Base-by-base conservation (phyloP, 2,113 vertebrate species). In the Corythoichthys haematopterus region DNA sequence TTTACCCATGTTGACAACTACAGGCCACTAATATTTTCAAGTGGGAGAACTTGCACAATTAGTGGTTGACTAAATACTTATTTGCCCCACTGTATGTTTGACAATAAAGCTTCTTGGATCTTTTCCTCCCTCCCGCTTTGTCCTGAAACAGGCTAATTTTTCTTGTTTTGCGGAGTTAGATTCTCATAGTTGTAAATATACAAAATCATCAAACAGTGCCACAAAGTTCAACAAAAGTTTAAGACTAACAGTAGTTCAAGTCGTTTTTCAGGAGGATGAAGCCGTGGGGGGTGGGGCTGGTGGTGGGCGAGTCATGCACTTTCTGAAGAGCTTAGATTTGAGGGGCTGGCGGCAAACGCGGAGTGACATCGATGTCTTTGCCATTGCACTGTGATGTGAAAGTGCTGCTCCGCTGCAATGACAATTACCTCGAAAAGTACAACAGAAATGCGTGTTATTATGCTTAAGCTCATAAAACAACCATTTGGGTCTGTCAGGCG, bases 391-490 rank as follows among this genome's bases (percentile, higher is more conserved):
- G 59, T 20, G 50, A 65, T 65, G 16, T 40, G 36, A 67, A 52
- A 51, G 16, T 35, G 6, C 47, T 0, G 46, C 6, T 3, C 33
- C 43, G 13, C 16, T 53, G n/a, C 64, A 56, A 64, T 3, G 12
- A 66, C 14, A 57, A 68, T 62, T 57, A 61, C 56, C 37, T 79
- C 12, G 60, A 66, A 58, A 50, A 60, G 63, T 47, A 40, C n/a
- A 69, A 1, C 28, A 16, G 52, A 66, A 62, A 69, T 35, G 47
- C 14, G 3, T 58, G 56, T 16, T 64, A 46, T 62, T 68, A 62
- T 28, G 58, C 1, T 46, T 51, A 8, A 28, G 13, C 62, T 35
- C 4, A 50, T 70, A 63, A 40, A 62, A 38, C 70, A 63, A 66
- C 11, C 60, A 11, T 57, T 74, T 57, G 35, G 43, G 65, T 43